Base-by-base conservation (phyloP, 2,113 vertebrate genomes). In the Sorex fumeus region DNA sequence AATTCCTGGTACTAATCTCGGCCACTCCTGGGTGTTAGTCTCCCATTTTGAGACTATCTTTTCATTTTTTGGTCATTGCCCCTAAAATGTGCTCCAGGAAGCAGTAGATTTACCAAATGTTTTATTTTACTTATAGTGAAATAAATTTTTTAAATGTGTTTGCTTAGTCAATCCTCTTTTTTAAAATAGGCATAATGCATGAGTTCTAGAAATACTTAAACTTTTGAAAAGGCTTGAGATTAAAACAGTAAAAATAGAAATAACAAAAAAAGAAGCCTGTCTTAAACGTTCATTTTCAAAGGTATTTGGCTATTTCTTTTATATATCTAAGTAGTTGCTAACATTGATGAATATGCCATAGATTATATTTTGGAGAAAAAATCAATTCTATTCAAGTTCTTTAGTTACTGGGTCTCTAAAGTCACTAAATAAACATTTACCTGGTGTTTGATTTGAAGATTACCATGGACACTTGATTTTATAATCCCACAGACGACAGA, bases 1-100 rank as follows among this genome's bases (percentile, higher is more conserved):
- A n/a, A n/a, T n/a, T n/a, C n/a, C n/a, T n/a, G n/a, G n/a, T n/a
- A n/a, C n/a, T n/a, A n/a, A n/a, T n/a, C n/a, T n/a, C n/a, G n/a
- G n/a, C n/a, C n/a, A n/a, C n/a, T n/a, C n/a, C n/a, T n/a, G n/a
- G n/a, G n/a, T n/a, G n/a, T n/a, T n/a, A n/a, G n/a, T n/a, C n/a
- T n/a, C n/a, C n/a, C n/a, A n/a, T n/a, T n/a, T n/a, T n/a, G n/a
- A n/a, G n/a, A n/a, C n/a, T n/a, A n/a, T n/a, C n/a, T n/a, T n/a
- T n/a, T 30, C 1, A 27, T 25, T 8, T 0, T 25, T 81, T 57
- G 45, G 25, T 27, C 79, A 8, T 53, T 78, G 23, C 47, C 40
- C 28, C 77, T 66, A 86, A 45, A 90, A 53, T 84, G 25, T 72
- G 27, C 50, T 91, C 21, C 21, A 43, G 64, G 28, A 87, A 72